Evolutionary conservation across 1,140 invertebrate species (phyloP).

Genomic region (Drosophila novamexicana): DNA sequence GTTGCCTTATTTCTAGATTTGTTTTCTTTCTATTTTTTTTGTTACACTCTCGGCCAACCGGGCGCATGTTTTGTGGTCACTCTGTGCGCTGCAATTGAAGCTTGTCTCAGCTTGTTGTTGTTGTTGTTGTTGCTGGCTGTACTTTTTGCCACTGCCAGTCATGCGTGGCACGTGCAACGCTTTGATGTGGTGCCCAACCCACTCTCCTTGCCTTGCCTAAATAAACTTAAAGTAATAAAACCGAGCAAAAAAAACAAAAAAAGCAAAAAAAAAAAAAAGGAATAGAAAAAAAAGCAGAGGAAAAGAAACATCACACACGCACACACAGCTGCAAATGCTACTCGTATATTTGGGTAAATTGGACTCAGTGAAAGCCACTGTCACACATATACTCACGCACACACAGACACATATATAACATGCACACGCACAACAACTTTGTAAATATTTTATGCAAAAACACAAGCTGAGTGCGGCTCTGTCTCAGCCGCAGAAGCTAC

Average conservation of each 20-base stretch:
- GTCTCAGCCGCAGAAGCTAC: slow-evolving; percentile 52
- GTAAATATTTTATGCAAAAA: slow-evolving; percentile 83
- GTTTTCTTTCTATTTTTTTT: slow-evolving; percentile 30
- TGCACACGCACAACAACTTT: slow-evolving; percentile 54
- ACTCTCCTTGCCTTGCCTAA: slow-evolving; percentile 51
- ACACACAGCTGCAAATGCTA: slow-evolving; percentile 59
- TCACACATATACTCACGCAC: slow-evolving; percentile 27
- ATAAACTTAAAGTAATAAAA: slow-evolving; percentile 82
- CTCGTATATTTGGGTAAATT: slow-evolving; percentile 78
- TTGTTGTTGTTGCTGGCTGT: slow-evolving; percentile 49
- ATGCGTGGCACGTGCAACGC: slow-evolving; percentile 79
- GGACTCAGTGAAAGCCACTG: slow-evolving; percentile 70
- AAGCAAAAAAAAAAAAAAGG: background rate
- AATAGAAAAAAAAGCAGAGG: slow-evolving; percentile 7
- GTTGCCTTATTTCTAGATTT: background rate
- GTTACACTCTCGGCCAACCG: slow-evolving; percentile 25
- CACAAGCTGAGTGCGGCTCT: slow-evolving; percentile 51
- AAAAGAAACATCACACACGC: slow-evolving; percentile 38
- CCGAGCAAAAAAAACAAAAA: slow-evolving; percentile 34
- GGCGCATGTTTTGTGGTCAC: slow-evolving; percentile 78
- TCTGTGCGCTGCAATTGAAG: slow-evolving; percentile 74
- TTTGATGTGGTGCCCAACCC: slow-evolving; percentile 70
- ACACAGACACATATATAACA: slow-evolving; percentile 39
- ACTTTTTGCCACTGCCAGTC: slow-evolving; percentile 77
- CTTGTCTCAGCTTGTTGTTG: slow-evolving; percentile 28